Base-by-base conservation (phyloP, 1,140 invertebrate genomes). In the Apis laboriosa region DNA sequence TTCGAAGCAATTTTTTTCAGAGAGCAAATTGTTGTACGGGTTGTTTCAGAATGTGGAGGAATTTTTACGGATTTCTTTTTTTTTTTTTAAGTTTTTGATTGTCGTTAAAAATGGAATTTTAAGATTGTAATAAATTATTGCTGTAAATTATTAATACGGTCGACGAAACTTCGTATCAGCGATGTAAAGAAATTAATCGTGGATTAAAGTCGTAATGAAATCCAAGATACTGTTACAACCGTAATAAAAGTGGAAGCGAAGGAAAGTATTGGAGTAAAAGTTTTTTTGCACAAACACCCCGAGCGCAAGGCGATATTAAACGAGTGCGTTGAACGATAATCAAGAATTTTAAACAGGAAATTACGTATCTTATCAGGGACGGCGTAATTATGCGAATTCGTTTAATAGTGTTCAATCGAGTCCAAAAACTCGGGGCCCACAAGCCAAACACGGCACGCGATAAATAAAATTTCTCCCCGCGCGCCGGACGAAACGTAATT, bases 361-460 rank as follows among this genome's bases (percentile, higher is more conserved):
- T 81, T 60, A 76, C 73, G 55, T 68, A 76, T 81, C 80, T 81
- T 81, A 76, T 76, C 80, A 9, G 4, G 8, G 11, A 7, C 60
- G 63, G 2, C 19, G 43, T 68, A 81, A 76, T 81, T 81, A 81
- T n/a, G 55, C 24, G 80, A 76, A 58, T 81, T 81, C 34, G 2
- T 81, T 81, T 76, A 81, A 81, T 61, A 49, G 24, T 43, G 63
- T 74, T 80, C 78, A 15, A 80, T 81, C 80, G 73, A 53, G 9
- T 55, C 21, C 63, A 55, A 68, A 68, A 68, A 81, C 64, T 53
- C 55, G 34, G 71, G 71, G 43, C 60, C n/a, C 55, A 3, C 43
- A 12, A 43, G 24, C 21, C 80, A 51, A 61, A 68, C 43, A 51
- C 17, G 80, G 61, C 60, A 66, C 61, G 51, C 63, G 72, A 75